Conservation (phyloP, 2,888 invertebrate species). For the Lithophane socia region DNA sequence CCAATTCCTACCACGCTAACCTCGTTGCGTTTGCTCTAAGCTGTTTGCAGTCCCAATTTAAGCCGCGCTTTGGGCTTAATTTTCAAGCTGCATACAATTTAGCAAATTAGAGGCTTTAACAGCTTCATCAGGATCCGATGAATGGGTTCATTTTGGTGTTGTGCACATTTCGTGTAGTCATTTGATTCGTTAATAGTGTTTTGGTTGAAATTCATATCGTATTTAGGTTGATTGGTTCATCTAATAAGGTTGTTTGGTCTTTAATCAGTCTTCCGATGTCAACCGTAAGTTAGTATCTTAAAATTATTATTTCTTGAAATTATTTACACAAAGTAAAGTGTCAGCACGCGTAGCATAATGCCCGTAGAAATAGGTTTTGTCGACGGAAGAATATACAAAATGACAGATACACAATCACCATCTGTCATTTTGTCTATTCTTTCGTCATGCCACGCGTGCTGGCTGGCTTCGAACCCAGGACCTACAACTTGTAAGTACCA, state of each 20-base stretch:
- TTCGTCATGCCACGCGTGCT: too few relatives aligned
- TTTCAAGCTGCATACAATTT: conserved; percentile 71
- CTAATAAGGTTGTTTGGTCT: not conserved
- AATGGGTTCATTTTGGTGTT: conserved; percentile 69
- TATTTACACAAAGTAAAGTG: too few relatives aligned
- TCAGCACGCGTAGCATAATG: too few relatives aligned
- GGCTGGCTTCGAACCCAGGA: too few relatives aligned
- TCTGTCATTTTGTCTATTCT: too few relatives aligned
- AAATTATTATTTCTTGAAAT: too few relatives aligned
- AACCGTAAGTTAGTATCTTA: not conserved
- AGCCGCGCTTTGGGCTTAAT: conserved; percentile 68
- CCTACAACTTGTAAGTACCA: too few relatives aligned
- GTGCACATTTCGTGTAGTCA: conserved; percentile 22
- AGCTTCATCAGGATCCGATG: conserved; percentile 71
- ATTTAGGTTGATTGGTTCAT: conserved; percentile 14
- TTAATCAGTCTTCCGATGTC: not conserved
- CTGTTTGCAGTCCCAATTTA: conserved; percentile 64
- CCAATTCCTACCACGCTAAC: conserved; percentile 31
- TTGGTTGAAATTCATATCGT: conserved; percentile 14
- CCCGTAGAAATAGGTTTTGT: too few relatives aligned
- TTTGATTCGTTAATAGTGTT: conserved; percentile 34
- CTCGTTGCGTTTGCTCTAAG: conserved; percentile 56
- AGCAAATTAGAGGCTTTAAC: conserved; percentile 72
- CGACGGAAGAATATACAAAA: too few relatives aligned
- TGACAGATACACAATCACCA: too few relatives aligned